Conservation (phyloP, 92 coral and sea anemone genomes). For the Zoanthus solanderi region DNA sequence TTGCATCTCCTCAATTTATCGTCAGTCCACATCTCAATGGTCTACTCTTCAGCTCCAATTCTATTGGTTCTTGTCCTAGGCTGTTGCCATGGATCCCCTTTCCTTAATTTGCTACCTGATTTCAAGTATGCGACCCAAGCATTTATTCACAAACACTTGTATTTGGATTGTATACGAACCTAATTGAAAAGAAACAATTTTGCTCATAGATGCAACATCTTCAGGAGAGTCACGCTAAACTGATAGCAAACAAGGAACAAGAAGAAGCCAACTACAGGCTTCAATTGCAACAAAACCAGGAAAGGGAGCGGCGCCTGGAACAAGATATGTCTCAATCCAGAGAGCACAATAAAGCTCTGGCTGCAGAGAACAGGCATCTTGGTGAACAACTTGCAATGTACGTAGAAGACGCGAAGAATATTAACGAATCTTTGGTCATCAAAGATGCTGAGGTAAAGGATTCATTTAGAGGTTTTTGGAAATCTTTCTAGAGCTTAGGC, state of each 20-base stretch:
- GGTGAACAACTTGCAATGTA: conserved; percentile 74
- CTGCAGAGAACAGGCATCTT: conserved; percentile 79
- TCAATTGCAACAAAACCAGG: conserved; percentile 69
- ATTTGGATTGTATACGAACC: no score
- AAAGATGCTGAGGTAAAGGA: conserved; percentile 95
- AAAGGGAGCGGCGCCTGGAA: conserved; percentile 68
- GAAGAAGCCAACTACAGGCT: conserved; percentile 83
- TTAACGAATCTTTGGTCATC: conserved; percentile 87
- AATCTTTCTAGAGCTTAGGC: background rate
- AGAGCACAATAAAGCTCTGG: conserved; percentile 65
- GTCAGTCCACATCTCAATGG: no score
- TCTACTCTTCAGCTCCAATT: no score
- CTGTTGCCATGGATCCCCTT: no score
- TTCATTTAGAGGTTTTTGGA: background rate
- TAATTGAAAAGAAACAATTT: background rate
- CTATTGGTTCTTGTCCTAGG: no score
- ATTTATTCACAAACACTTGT: no score
- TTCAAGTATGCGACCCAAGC: no score
- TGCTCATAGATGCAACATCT: conserved; percentile 79
- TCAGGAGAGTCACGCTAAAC: conserved; percentile 90
- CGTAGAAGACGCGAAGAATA: conserved; percentile 83
- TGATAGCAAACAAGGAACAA: conserved; percentile 88
- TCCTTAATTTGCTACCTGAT: no score
- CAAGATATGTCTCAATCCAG: conserved; percentile 78
- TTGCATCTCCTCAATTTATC: no score